Evolutionary conservation across 2,888 invertebrate species (phyloP), one percentile per base, ranked within the genome.

Genomic region (Congeria kusceri): DNA sequence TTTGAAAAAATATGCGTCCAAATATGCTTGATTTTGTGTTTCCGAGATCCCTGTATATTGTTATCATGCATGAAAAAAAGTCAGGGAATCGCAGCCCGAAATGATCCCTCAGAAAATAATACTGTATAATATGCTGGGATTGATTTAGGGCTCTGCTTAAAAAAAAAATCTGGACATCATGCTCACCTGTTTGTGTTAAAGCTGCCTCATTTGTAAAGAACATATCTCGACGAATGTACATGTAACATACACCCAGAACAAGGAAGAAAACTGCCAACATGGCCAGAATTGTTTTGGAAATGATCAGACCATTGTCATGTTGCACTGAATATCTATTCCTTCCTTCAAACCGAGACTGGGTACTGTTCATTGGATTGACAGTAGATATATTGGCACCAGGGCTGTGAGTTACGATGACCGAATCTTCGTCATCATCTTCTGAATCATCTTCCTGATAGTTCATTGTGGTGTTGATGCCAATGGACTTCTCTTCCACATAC

Each of bases 401-500:
- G 5, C 23, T 53, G 20, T 68, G 28, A 47, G 39, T 53, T 65
- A 70, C 49, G 72, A 77, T 39, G 39, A 39, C 39, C 15, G 39
- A 39, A 39, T 39, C 39, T 13, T 39, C 39, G 9, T 23, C 29
- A 20, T 71, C 75, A 47, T 78, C 71, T 44, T 69, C 64, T 32
- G 66, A 71, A 75, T 85, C 84, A 62, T 63, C 68, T 67, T 84
- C 84, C 58, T 87, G 86, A 66, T 84, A 84, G 39, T 81, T 70
- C 62, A 90, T 77, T n/a, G 88, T 87, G 9, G 90, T 90, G 73
- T 90, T 90, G 13, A 89, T 84, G n/a, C 80, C 80, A 27, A 80
- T 79, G 23, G 88, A 88, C 69, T 88, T 87, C 68, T 89, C 88
- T 75, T 87, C 87, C 18, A 89, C 88, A 76, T 89, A 90, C 3